Conservation (phyloP, 2,888 invertebrate genomes). For the Iselma pallidipennis region DNA sequence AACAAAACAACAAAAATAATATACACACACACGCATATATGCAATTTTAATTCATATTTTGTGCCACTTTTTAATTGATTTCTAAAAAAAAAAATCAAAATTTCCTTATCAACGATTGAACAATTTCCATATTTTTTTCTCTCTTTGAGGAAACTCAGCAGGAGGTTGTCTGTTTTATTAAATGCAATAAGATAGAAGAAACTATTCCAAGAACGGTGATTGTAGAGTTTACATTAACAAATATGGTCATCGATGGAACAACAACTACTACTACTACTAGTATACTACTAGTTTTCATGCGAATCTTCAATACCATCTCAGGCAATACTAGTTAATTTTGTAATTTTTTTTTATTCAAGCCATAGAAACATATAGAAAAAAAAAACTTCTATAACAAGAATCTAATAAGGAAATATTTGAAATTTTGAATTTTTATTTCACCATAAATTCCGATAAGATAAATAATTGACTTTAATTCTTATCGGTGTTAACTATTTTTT, state of each 20-base stretch:
- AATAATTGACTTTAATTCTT: neutral
- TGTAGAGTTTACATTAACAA: conserved; percentile 1
- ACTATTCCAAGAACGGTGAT: conserved; percentile 3
- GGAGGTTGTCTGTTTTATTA: neutral
- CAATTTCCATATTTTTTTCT: neutral
- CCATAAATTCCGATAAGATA: neutral
- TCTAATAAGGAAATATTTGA: neutral
- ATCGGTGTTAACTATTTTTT: neutral
- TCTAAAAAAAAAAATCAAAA: no score
- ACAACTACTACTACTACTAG: neutral
- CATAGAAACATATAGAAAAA: neutral
- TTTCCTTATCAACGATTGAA: no score
- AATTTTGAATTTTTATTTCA: neutral
- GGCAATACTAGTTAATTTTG: neutral
- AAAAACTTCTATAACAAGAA: neutral
- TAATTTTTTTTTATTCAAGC: no score
- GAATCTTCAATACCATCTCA: conserved; percentile 1
- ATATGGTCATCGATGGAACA: conserved; percentile 6
- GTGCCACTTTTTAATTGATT: no score
- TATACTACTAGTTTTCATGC: neutral
- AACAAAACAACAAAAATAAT: neutral
- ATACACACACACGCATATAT: neutral
- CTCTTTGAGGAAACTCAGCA: neutral
- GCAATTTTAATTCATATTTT: neutral
- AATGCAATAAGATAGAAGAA: neutral